Conservation (phyloP, 2,797 vertebrate species). For the Harpagifer antarcticus region DNA sequence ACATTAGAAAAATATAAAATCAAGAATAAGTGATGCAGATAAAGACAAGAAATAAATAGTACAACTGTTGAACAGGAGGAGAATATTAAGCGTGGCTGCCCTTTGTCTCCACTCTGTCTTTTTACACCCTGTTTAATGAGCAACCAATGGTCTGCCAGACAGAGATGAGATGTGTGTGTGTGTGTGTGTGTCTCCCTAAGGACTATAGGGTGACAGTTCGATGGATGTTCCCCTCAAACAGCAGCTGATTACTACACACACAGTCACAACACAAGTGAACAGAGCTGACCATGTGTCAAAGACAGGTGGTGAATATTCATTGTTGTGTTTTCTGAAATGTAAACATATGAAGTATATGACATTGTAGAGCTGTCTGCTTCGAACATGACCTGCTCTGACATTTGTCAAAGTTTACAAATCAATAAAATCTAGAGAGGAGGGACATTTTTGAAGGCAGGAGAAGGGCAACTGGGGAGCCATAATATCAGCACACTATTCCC, state of each 20-base stretch:
- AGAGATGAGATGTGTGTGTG: conserved; percentile 70
- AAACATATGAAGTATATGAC: conserved; percentile 12
- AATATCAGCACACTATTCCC: conserved; percentile 43
- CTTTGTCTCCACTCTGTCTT: conserved; percentile 81
- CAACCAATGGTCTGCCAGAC: conserved; percentile 82
- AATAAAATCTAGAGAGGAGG: conserved; percentile 15
- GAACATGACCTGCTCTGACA: conserved; percentile 34
- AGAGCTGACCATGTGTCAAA: conserved; percentile 43
- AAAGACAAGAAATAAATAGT: conserved; percentile 62
- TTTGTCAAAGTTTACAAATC: conserved; percentile 52
- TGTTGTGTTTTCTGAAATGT: conserved; percentile 27
- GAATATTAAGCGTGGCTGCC: conserved; percentile 82
- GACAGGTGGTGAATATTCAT: conserved; percentile 29
- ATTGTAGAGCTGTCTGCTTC: conserved; percentile 21
- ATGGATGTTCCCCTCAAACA: conserved; percentile 74
- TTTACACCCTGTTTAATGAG: conserved; percentile 85
- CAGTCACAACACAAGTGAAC: conserved; percentile 56
- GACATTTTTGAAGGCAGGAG: conserved; percentile 33
- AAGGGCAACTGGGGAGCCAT: conserved; percentile 22
- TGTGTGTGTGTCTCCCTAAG: conserved; percentile 57
- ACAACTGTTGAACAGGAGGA: conserved; percentile 57
- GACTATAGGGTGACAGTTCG: conserved; percentile 71
- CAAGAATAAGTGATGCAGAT: conserved; percentile 39
- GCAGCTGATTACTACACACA: conserved; percentile 67
- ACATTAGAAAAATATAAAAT: conserved; percentile 17